Evolutionary conservation across 92 coral and sea anemone species (phyloP), one percentile per base, ranked within the genome.

Genomic region (Epizoanthus stellaris): DNA sequence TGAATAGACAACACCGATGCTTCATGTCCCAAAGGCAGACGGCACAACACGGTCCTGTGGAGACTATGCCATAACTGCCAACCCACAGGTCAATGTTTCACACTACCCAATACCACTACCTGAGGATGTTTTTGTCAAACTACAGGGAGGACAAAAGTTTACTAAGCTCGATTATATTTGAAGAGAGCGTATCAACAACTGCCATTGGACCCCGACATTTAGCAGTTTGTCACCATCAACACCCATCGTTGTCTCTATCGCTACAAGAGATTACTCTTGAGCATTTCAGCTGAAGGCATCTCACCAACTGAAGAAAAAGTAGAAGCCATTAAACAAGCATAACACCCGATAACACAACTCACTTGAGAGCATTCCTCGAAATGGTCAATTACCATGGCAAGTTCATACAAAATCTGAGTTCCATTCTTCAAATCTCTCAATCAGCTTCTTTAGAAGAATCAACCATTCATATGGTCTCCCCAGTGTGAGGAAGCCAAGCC

Each of bases 351-450:
- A 89, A 89, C 60, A 58, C 67, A 15, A 86, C 90, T 19, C 92
- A 91, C 75, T 57, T 82, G 6, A 40, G 80, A 58, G 19, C 90
- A 17, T 88, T 91, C 69, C 85, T 91, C 2, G 90, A 90, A 13
- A 69, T 91, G 87, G 67, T 91, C 12, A 91, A 88, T 61, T 91
- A 89, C 70, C 90, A 85, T 73, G 90, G 88, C 62, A 91, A 85
- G 72, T 91, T 66, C 34, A 91, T 91, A n/a, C 87, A 61, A 12
- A 91, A 89, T 77, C 69, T 81, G 47, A 86, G 92, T 70, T 75
- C 92, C 67, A 88, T 88, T 54, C 57, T 88, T 15, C 87, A 91
- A 30, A 30, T 30, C 91, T 2, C 77, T 91, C 25, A 91, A 91
- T 67, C 73, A 84, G 43, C 86, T 88, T 25, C 71, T 90, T 39